A percentile compares a stretch with the other conserved stretches of the same genome.
Conservation (phyloP, 2,888 invertebrate species). For the Octonoba sinensis region DNA sequence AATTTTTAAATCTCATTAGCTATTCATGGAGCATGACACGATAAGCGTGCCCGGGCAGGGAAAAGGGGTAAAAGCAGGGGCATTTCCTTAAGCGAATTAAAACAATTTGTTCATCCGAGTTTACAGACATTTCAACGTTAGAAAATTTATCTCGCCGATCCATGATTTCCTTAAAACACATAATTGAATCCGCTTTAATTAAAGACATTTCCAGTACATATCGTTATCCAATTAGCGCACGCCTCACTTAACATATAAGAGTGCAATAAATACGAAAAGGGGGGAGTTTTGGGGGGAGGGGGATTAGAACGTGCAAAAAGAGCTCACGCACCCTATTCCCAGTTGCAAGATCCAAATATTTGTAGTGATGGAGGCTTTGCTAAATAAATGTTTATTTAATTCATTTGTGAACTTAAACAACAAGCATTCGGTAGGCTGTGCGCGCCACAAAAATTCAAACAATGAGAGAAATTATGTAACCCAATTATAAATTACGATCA, state of each 20-base stretch:
- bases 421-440: conserved; percentile 49
- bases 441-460: conserved; percentile 59
- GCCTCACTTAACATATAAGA: conserved; percentile 62
- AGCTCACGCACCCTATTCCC: conserved; percentile 33
- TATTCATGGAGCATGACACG: conserved; percentile 30
- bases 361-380: conserved; percentile 56
- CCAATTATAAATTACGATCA: conserved; percentile 64
- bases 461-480: conserved; percentile 62
- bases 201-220: conserved; percentile 63
- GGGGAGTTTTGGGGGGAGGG: conserved; percentile 17
- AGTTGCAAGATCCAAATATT: conserved; percentile 49
- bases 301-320: conserved; percentile 52
- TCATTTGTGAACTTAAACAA: conserved; percentile 62
- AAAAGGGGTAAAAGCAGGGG: neutral
- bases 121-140: conserved; percentile 53
- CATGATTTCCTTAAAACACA: conserved; percentile 61
- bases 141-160: conserved; percentile 56
- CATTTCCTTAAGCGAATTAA: conserved; percentile 59
- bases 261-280: conserved; percentile 57
- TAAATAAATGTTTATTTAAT: conserved; percentile 65
- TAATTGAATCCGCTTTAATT: conserved; percentile 63
- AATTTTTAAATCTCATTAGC: conserved; percentile 61
- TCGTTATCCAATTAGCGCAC: conserved; percentile 60
- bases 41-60: conserved; percentile 2
- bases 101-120: conserved; percentile 53